Evolutionary conservation across 2,113 vertebrate genomes (phyloP).

Genomic region (Cryptomyrus ogoouensis): DNA sequence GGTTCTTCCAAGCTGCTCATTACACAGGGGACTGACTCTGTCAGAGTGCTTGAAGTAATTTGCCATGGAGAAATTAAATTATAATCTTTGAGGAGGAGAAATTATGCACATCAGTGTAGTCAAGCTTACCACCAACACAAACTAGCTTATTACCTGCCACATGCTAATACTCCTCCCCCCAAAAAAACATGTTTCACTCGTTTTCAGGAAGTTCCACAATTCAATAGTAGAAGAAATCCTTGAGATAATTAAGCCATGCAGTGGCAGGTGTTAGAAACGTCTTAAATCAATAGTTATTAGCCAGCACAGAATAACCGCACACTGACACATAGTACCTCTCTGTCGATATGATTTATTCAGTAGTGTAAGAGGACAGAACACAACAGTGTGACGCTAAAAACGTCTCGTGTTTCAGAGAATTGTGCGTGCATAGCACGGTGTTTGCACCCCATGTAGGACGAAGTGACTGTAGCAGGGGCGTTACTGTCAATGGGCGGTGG

Average conservation of each 20-base stretch:
- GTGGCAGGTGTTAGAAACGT: not conserved
- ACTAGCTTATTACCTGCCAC: not conserved
- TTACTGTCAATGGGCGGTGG: not conserved
- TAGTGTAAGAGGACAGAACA: not conserved
- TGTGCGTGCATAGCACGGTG: not conserved
- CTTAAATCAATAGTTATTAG: not conserved
- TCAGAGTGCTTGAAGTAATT: constrained; percentile 10
- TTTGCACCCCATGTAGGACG: not conserved
- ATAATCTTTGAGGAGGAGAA: not conserved
- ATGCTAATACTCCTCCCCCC: not conserved
- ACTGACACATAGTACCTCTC: not conserved
- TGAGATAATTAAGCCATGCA: not conserved
- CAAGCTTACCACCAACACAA: not conserved
- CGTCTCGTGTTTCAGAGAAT: not conserved
- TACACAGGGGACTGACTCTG: not conserved
- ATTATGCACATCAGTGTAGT: not conserved
- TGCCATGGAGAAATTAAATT: constrained; percentile 9
- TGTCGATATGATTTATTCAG: not conserved
- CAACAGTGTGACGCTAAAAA: not conserved
- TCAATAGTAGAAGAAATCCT: not conserved
- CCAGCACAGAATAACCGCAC: not conserved
- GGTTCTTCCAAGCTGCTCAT: not conserved
- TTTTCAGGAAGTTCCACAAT: not conserved
- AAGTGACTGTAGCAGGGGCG: not conserved
- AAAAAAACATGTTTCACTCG: not conserved